Conservation (phyloP, 2,797 vertebrate species). For the Cygnus olor region DNA sequence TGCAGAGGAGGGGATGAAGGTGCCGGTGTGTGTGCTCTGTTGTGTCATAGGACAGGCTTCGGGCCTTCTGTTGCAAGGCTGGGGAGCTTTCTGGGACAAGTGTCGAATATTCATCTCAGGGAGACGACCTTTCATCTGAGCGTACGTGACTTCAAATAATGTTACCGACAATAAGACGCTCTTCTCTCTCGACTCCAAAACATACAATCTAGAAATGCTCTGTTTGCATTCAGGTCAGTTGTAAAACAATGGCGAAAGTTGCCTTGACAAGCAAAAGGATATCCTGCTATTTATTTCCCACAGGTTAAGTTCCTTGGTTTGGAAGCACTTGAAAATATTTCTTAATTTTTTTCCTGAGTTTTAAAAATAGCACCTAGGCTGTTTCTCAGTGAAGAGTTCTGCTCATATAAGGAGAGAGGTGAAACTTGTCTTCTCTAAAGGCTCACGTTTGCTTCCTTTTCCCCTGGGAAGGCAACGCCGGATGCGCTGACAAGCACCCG, state of each 20-base stretch:
- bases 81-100: not conserved
- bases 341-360: not conserved
- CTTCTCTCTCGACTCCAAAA: not conserved
- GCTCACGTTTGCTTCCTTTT: not conserved
- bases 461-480: not conserved
- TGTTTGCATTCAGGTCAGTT: not conserved
- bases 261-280: not conserved
- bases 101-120: not conserved
- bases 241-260: not conserved
- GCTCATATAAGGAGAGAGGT: not conserved
- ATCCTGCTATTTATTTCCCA: not conserved
- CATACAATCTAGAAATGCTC: not conserved
- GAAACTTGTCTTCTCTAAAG: not conserved
- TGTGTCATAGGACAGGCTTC: not conserved
- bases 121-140: not conserved
- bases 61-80: not conserved
- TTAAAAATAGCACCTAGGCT: not conserved
- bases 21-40: not conserved
- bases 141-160: not conserved
- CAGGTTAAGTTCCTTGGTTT: not conserved
- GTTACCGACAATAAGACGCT: not conserved
- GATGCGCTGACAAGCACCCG: not conserved
- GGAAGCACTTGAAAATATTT: not conserved
- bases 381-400: not conserved
- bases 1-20: not conserved